Evolutionary conservation across 2,113 vertebrate genomes (phyloP).

Genomic region (Gasterosteus nipponicus): DNA sequence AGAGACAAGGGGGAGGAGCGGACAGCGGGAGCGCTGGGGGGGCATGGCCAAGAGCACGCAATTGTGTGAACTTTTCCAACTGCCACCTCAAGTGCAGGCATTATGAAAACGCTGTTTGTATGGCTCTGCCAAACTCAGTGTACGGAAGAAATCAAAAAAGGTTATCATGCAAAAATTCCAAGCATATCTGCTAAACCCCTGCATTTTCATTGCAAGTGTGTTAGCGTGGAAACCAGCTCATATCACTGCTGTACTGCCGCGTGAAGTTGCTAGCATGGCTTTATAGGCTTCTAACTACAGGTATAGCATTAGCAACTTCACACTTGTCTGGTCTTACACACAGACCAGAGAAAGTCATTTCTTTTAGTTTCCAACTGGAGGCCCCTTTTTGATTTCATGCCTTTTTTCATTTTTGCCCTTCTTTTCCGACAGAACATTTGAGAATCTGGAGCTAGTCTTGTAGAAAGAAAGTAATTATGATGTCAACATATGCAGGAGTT

Average conservation of each 20-base stretch:
- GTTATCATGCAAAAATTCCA: not conserved
- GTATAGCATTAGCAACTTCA: not conserved
- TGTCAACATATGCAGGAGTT: not conserved
- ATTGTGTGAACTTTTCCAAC: too few relatives aligned
- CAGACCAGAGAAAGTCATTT: not conserved
- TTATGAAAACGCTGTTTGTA: not conserved
- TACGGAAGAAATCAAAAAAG: not conserved
- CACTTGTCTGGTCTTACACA: not conserved
- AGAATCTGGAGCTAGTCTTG: not conserved
- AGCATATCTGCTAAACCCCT: not conserved
- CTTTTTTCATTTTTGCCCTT: not conserved
- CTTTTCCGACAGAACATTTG: slow-evolving; percentile 1
- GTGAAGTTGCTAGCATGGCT: not conserved
- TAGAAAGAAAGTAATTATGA: not conserved
- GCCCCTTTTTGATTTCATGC: not conserved
- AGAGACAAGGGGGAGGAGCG: too few relatives aligned
- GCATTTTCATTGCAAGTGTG: not conserved
- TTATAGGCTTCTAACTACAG: not conserved
- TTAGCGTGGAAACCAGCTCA: not conserved
- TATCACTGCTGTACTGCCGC: not conserved
- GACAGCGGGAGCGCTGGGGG: too few relatives aligned
- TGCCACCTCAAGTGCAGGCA: too few relatives aligned
- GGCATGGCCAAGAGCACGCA: too few relatives aligned
- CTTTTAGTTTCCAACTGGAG: not conserved
- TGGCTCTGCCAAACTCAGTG: not conserved